phyloP scores from a whole-genome alignment of 2,113 vertebrate genomes.

The Monopterus albus region DNA sequence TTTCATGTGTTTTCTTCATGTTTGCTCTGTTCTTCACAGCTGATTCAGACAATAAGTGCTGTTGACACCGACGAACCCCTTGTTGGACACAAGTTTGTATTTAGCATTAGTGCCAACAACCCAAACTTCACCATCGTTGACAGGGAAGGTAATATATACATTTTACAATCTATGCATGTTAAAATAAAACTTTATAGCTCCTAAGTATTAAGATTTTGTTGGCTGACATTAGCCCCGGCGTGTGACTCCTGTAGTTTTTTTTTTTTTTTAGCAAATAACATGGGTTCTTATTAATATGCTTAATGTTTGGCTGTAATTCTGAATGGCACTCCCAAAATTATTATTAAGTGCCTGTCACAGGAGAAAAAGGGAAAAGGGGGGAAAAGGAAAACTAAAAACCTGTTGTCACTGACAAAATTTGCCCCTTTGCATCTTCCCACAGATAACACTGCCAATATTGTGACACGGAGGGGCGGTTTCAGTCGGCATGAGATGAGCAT shows the following conservation, averaged over 20 bases:
- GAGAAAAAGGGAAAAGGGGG: no score
- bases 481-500: conserved; percentile 91
- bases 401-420: not conserved
- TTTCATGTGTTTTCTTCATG: not conserved
- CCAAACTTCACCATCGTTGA: conserved; percentile 98
- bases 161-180: not conserved
- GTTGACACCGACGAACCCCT: conserved; percentile 97
- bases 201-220: no score
- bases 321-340: no score
- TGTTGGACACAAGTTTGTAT: conserved; percentile 97
- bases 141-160: conserved; percentile 88
- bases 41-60: conserved; percentile 98
- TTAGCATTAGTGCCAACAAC: conserved; percentile 92
- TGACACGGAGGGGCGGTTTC: conserved; percentile 92
- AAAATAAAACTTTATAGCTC: not conserved
- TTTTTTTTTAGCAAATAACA: no score
- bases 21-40: conserved; percentile 72
- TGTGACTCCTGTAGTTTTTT: no score
- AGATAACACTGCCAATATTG: conserved; percentile 98
- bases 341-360: no score
- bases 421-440: conserved; percentile 12
- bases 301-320: no score
- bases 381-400: no score
- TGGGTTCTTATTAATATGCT: no score
- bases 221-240: no score